A percentile compares a stretch with the other conserved stretches of the same genome.
These are phyloP conservation scores for Strongylocentrotus purpuratus DNA, from an alignment of 35 echinoderm and acorn worm species.

Conservation along the genomic window DNA sequence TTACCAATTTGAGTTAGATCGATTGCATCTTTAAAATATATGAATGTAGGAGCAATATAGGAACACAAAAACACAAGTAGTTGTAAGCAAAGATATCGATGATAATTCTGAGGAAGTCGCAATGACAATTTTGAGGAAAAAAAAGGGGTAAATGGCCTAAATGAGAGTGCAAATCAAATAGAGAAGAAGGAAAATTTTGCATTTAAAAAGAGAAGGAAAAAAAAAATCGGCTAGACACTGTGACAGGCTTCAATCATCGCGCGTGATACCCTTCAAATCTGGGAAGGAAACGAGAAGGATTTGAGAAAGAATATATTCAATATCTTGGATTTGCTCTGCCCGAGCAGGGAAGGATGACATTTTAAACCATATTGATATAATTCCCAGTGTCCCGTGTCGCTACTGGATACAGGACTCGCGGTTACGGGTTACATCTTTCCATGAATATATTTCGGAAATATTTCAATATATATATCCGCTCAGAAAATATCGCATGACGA, in stretches of 20 bases:
- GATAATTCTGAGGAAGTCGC: too few relatives aligned
- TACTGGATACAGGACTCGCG: neutral
- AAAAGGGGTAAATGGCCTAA: neutral
- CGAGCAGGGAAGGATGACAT: neutral
- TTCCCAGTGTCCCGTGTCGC: neutral
- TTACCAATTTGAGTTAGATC: too few relatives aligned
- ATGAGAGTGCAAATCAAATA: neutral
- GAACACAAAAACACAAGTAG: too few relatives aligned
- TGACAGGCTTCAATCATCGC: neutral
- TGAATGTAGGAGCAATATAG: too few relatives aligned
- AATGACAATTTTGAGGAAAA: too few relatives aligned
- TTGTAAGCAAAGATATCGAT: too few relatives aligned
- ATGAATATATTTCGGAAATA: slow-evolving; percentile 19
- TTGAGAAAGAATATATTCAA: slow-evolving; percentile 9
- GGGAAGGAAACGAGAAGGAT: neutral
- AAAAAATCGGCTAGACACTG: neutral
- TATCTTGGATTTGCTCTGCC: neutral
- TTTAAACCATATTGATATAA: slow-evolving; percentile 20
- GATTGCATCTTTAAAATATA: too few relatives aligned
- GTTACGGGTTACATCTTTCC: neutral
- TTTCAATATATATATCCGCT: slow-evolving; percentile 19
- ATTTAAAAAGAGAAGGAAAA: too few relatives aligned
- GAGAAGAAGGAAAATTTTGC: neutral
- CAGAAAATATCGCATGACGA: neutral
- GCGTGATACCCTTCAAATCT: neutral